A percentile compares a stretch with the other conserved stretches of the same genome.
These are phyloP conservation scores for Notothenia coriiceps DNA, from an alignment of 2,113 vertebrate genomes.

Conservation along the genomic window DNA sequence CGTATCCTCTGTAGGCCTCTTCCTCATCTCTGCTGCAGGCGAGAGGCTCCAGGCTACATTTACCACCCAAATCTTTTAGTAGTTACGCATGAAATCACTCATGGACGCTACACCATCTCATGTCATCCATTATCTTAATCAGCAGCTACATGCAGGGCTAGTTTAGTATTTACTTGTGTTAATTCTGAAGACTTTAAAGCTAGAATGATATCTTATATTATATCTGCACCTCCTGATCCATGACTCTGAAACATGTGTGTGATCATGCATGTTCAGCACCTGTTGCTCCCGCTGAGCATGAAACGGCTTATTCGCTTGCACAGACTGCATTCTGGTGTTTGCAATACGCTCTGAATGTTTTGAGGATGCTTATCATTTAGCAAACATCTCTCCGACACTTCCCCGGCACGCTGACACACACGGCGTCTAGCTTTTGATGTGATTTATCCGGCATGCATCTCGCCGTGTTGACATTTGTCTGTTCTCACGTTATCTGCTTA, in stretches of 20 bases:
- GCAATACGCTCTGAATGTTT: too few relatives aligned
- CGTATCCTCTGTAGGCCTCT: too few relatives aligned
- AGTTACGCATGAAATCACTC: background rate
- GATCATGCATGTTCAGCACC: constrained; percentile 49
- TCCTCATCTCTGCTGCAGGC: too few relatives aligned
- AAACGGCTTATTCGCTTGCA: constrained; percentile 47
- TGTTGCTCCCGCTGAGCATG: constrained; percentile 46
- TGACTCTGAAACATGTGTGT: background rate
- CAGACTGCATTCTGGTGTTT: constrained; percentile 8
- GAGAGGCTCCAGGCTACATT: background rate
- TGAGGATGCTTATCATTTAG: constrained; percentile 26
- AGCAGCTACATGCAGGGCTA: background rate
- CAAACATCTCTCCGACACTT: constrained; percentile 10
- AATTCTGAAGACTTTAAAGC: constrained; percentile 18
- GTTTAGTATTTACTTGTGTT: constrained; percentile 30
- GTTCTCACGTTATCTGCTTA: constrained; percentile 16
- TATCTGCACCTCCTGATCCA: constrained; percentile 23
- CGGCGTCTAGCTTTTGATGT: constrained; percentile 1
- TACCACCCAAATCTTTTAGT: too few relatives aligned
- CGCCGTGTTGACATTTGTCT: constrained; percentile 17
- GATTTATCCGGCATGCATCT: too few relatives aligned
- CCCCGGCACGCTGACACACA: background rate
- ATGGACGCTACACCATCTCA: background rate
- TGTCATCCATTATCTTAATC: background rate
- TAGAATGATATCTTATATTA: too few relatives aligned